Percentiles rank a stretch among this genome's conserved stretches.
These are phyloP conservation scores for Trilocha varians DNA, from an alignment of 2,888 invertebrate genomes.

Conservation along the genomic window DNA sequence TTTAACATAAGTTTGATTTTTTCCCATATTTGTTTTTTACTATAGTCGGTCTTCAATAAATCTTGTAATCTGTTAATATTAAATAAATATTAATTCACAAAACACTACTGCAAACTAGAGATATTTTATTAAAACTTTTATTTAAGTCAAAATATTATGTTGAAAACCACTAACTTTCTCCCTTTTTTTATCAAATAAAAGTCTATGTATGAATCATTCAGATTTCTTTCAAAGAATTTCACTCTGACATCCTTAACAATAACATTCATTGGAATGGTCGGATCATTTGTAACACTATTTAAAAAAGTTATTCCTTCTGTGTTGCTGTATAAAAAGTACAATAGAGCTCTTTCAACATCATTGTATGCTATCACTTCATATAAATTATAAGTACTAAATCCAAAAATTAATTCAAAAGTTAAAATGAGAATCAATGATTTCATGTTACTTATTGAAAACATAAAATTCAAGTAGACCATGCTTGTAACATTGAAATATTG, in stretches of 20 bases:
- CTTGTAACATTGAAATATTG: too few species aligned
- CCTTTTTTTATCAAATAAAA: conserved; percentile 1
- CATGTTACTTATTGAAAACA: too few species aligned
- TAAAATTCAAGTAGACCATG: too few species aligned
- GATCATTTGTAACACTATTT: conserved; percentile 52
- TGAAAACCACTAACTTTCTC: conserved; percentile 27
- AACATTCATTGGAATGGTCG: conserved; percentile 45
- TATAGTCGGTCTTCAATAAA: neutral
- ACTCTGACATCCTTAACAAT: conserved; percentile 26
- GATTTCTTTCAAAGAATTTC: conserved; percentile 29
- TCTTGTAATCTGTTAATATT: neutral
- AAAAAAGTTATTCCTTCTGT: conserved; percentile 32
- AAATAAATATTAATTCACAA: too few species aligned
- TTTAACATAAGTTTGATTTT: conserved; percentile 4
- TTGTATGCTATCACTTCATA: conserved; percentile 52
- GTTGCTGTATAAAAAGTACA: conserved; percentile 31
- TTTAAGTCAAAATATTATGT: too few species aligned
- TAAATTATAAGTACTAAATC: conserved; percentile 22
- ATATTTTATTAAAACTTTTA: too few species aligned
- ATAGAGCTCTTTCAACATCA: conserved; percentile 32
- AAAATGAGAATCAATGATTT: neutral
- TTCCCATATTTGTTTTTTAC: neutral
- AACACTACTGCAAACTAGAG: too few species aligned
- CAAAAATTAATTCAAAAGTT: neutral
- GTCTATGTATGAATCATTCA: conserved; percentile 11